Percentiles rank a stretch among this genome's conserved stretches.
Conservation (phyloP, 2,113 vertebrate genomes). For the Anarhynchus alexandrinus region DNA sequence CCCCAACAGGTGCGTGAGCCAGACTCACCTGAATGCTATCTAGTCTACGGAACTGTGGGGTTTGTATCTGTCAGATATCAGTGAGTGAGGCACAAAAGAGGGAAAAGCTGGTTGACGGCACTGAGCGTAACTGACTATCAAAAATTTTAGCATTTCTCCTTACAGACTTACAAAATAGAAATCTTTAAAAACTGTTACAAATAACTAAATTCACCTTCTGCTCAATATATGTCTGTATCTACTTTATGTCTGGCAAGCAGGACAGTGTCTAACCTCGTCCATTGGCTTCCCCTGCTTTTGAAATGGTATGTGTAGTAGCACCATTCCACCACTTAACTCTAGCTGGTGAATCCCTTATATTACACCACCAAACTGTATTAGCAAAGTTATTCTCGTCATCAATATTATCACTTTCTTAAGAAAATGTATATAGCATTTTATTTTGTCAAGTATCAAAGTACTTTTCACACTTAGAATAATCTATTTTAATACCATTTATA, state of each 20-base stretch:
- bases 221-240: neutral
- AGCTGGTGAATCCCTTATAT: neutral
- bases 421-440: neutral
- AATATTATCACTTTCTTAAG: neutral
- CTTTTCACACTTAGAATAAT: neutral
- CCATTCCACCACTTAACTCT: neutral
- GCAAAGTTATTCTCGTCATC: neutral
- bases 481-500: neutral
- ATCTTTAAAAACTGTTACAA: neutral
- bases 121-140: neutral
- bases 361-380: neutral
- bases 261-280: neutral
- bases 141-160: neutral
- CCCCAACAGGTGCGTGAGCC: constrained; percentile 3
- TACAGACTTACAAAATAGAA: neutral
- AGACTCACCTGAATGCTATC: neutral
- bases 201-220: neutral
- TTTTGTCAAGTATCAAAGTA: neutral
- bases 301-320: neutral
- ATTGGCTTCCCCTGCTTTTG: neutral
- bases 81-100: constrained; percentile 8
- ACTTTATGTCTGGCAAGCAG: neutral
- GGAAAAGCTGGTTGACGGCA: neutral
- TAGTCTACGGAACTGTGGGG: neutral
- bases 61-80: neutral